Conservation (phyloP, 2,888 invertebrate species). For the Thymelicus lineola region DNA sequence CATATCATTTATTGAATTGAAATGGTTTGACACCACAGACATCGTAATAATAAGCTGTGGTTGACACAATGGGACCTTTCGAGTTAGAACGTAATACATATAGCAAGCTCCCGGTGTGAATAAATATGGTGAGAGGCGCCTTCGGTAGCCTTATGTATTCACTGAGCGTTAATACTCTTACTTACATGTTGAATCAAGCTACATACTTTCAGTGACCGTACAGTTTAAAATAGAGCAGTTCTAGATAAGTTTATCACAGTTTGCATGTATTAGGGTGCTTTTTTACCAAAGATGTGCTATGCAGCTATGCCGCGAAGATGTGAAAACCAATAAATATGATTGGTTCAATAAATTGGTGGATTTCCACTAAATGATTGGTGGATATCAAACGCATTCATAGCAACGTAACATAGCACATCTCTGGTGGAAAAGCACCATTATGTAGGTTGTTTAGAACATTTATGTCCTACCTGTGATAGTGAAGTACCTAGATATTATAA, state of each 20-base stretch:
- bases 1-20: conserved; percentile 1
- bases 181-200: background rate
- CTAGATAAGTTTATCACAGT: background rate
- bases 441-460: no score
- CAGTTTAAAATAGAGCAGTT: background rate
- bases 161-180: background rate
- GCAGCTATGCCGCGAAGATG: no score
- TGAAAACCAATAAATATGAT: no score
- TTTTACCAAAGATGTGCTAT: no score
- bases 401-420: no score
- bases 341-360: no score
- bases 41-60: background rate
- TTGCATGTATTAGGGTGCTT: no score
- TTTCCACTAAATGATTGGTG: no score
- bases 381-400: no score
- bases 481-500: no score
- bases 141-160: conserved; percentile 32
- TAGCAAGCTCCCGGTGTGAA: conserved; percentile 9
- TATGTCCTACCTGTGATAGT: no score
- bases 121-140: conserved; percentile 42
- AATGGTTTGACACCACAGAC: background rate
- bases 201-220: conserved; percentile 9
- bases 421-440: no score
- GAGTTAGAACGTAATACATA: background rate
- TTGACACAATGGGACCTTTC: conserved; percentile 2